Base-by-base conservation (phyloP, 2,113 vertebrate species). In the Mustela lutreola region DNA sequence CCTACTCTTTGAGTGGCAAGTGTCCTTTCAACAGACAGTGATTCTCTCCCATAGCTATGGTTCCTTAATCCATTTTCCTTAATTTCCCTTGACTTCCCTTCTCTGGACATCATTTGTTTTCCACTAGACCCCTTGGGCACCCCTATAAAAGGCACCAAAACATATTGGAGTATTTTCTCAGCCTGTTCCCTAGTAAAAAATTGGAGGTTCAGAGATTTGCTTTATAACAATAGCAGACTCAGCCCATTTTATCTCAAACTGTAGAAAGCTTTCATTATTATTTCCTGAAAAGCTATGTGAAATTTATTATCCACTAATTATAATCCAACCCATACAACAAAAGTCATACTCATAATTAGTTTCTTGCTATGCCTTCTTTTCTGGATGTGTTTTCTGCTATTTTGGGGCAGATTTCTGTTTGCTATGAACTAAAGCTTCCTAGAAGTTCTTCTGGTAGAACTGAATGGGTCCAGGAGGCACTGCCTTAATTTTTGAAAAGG, bases 271-370 rank as follows among this genome's bases (percentile, higher is more conserved):
- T 76, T 48, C 11, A 82, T 31, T 87, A 65, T 62, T 86, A 93
- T 86, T 86, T 89, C n/a, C 10, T 85, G 7, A 91, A 93, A 95
- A 92, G 1, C 2, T 33, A 18, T 80, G 9, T 79, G 56, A 90
- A 15, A 4, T 96, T 96, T 86, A 85, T 33, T 70, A 71, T 14
- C 7, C 73, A 93, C 11, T 88, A 48, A 65, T 86, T 96, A 86
- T 83, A 93, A 89, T 92, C 2, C 16, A 62, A 60, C 8, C 14
- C 78, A 33, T 36, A 36, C 31, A 83, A 65, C 33, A 78, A 31
- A 86, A 92, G 75, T 33, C 28, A 87, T 60, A 70, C 1, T 92
- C 31, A 79, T 84, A 96, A 83, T 75, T 80, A n/a, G 12, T 96
- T 96, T 42, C 26, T 19, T 88, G 11, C 4, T 58, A 65, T 56